Base-by-base conservation (phyloP, 2,888 invertebrate species). In the Octodonta nipae region DNA sequence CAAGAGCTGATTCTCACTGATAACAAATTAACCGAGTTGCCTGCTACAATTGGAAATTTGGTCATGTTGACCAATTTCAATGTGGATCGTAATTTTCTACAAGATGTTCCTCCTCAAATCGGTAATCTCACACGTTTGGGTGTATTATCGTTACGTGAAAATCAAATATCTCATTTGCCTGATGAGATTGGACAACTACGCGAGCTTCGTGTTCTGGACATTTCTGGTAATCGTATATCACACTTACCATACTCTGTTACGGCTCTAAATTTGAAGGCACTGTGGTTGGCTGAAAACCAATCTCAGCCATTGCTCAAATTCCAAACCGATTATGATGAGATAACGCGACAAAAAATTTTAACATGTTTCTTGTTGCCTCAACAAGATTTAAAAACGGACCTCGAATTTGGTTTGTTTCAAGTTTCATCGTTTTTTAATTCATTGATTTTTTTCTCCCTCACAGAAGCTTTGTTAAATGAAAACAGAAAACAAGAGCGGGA, bases 231-330 rank as follows among this genome's bases (percentile, higher is more conserved):
- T 68, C 75, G 92, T 61, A 70, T 98, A 60, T 84, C 89, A 58
- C 83, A 89, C 69, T 72, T 99, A 61, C 98, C 98, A 24, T 86
- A 88, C 63, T 88, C 93, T 14, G 68, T 99, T 60, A 83, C 93
- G 37, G 87, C 86, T 55, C 69, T 95, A 51, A 56, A 52, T 30
- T 66, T 95, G 51, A 93, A 95, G 66, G 98, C 98, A 2, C 83
- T 99, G 33, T 99, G 98, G 98, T 64, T 99, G 54, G 92, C 93
- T 31, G 96, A 98, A 65, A 98, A 98, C 66, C 93, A 92, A 61
- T 91, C 96, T 26, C 96, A 98, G 61, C 93, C 98, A 2, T 73
- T 98, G 68, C 71, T 96, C 40, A 95, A 92, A 55, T 93, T 98
- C 66, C 95, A 96, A 67, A 88, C 89, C 17, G 95, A 95, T 57